A percentile compares a stretch with the other conserved stretches of the same genome.
Conservation (phyloP, 2,113 vertebrate genomes). For the Peromyscus californicus region DNA sequence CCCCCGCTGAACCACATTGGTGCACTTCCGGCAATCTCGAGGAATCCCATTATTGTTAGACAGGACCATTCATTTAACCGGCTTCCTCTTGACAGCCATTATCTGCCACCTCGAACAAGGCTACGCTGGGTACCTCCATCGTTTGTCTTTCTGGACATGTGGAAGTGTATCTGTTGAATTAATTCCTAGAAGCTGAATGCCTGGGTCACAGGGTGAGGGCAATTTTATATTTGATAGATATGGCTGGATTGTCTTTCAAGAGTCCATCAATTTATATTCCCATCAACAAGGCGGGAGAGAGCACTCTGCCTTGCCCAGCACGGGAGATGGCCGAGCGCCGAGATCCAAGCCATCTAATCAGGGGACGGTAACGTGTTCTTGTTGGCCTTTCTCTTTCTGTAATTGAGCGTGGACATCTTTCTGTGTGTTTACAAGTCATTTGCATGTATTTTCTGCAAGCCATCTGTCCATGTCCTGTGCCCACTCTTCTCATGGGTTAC, state of each 20-base stretch:
- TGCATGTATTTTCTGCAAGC: slow-evolving; percentile 25
- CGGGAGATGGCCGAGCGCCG: background rate
- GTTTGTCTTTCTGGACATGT: slow-evolving; percentile 62
- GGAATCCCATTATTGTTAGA: background rate
- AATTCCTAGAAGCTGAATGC: slow-evolving; percentile 60
- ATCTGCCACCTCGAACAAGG: slow-evolving; percentile 27
- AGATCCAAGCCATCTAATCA: background rate
- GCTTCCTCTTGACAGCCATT: slow-evolving; percentile 8
- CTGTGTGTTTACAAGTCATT: slow-evolving; percentile 31
- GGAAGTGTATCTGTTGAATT: slow-evolving; percentile 66
- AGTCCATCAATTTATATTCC: slow-evolving; percentile 14
- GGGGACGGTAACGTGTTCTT: background rate
- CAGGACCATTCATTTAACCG: background rate
- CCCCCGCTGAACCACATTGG: background rate
- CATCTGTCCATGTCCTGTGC: background rate
- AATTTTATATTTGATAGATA: slow-evolving; percentile 66
- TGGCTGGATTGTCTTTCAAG: slow-evolving; percentile 51
- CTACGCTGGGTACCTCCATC: background rate
- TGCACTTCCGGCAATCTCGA: background rate
- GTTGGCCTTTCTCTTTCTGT: background rate
- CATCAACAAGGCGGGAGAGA: background rate
- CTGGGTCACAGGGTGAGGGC: background rate
- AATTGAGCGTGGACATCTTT: background rate
- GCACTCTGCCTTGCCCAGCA: background rate
- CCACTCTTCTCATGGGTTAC: slow-evolving; percentile 50